These are phyloP conservation scores for Lindbergichthys nudifrons DNA, from an alignment of 2,797 vertebrate species.

Conservation along the genomic window DNA sequence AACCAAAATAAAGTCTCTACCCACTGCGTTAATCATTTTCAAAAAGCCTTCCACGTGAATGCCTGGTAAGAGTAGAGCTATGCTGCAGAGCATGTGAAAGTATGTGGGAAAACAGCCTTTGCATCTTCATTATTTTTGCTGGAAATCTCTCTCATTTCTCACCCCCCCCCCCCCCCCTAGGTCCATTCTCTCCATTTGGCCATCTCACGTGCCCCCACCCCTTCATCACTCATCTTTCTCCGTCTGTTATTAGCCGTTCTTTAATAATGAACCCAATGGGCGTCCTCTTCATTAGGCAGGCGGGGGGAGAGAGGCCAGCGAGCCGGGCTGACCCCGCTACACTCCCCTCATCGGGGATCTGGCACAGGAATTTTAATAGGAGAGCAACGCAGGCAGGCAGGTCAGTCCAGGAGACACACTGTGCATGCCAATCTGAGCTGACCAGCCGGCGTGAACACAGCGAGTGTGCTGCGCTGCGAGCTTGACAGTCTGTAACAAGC, in stretches of 20 bases:
- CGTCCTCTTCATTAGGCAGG: constrained; percentile 81
- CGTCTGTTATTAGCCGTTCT: constrained; percentile 78
- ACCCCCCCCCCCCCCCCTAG: background rate
- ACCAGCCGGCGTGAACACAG: constrained; percentile 70
- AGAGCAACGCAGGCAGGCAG: constrained; percentile 73
- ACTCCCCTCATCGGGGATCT: constrained; percentile 78
- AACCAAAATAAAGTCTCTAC: background rate
- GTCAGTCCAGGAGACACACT: constrained; percentile 72
- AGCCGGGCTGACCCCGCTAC: constrained; percentile 77
- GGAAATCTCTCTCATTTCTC: constrained; percentile 15
- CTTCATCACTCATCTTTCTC: constrained; percentile 58
- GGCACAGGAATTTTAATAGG: constrained; percentile 84
- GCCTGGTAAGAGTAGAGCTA: background rate
- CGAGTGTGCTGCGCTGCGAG: constrained; percentile 55
- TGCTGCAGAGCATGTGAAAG: background rate
- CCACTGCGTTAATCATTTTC: background rate
- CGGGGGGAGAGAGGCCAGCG: constrained; percentile 70
- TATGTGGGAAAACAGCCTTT: background rate
- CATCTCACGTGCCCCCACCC: constrained; percentile 23
- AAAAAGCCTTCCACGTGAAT: background rate
- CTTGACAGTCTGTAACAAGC: constrained; percentile 67
- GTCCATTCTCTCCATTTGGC: constrained; percentile 37
- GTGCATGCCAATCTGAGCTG: constrained; percentile 81
- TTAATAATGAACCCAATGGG: constrained; percentile 84
- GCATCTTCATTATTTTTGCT: constrained; percentile 23